Base-by-base conservation (phyloP, 2,888 invertebrate species). In the Leptinotarsa tumamoca region DNA sequence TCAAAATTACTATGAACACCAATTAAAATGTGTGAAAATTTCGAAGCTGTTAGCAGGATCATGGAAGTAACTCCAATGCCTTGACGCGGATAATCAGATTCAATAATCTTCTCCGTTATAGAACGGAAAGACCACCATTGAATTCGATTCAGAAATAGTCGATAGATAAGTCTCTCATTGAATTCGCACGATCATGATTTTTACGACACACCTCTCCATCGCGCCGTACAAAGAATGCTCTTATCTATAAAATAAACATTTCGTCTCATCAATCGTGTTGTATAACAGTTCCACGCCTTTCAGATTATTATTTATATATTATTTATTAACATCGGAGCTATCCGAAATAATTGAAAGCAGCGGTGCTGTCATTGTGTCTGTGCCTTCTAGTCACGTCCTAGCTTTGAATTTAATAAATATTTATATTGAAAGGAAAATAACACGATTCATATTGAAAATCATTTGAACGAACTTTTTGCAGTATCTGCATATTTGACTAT, bases 241-340 rank as follows among this genome's bases (percentile, higher is more conserved):
- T 63, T 63, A 63, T 63, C 63, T 43, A 63, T 63, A 43, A 63
- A 63, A 63, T 63, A 63, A 63, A 63, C 63, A 63, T 63, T 63
- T 33, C 43, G 63, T 63, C 63, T 43, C 63, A 63, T 63, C 63
- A 63, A 61, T 58, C 58, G 58, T 58, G 58, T 58, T 58, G 18
- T 58, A 23, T 61, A 27, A 61, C 43, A 43, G 63, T n/a, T 63
- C 63, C 63, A 63, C 63, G 63, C 63, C 63, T 18, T 63, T 33
- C 2, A 63, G 33, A 33, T 63, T 63, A 43, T 63, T 63, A 63
- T 63, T 63, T 63, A 63, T 43, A 63, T 63, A 63, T 63, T 63
- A 58, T 58, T 10, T 23, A 58, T 58, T 15, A 23, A 23, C 23
- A 58, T 14, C 14, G 4, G 4, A 15, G 58, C 58, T 15, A 58